phyloP scores from a whole-genome alignment of 2,888 invertebrate genomes.

The Ochropacha duplaris region DNA sequence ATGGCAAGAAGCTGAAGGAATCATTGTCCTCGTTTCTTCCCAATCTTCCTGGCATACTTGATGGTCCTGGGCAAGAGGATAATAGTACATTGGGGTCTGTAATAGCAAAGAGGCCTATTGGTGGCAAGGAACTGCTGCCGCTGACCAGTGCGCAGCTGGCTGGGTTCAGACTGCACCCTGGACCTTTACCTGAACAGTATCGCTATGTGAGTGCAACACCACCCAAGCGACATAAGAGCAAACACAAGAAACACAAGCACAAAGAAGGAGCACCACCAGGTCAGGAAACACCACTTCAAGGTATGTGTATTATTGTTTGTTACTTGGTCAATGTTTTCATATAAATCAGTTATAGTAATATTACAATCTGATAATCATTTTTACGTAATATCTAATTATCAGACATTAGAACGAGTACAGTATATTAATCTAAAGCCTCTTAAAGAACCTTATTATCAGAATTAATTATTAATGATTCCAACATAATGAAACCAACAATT shows the following conservation, averaged over 20 bases:
- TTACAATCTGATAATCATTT: too few species aligned
- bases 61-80: conserved; percentile 93
- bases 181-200: conserved; percentile 98
- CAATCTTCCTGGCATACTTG: conserved; percentile 96
- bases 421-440: too few species aligned
- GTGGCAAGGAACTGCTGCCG: conserved; percentile 92
- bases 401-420: too few species aligned
- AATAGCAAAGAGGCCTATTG: conserved; percentile 97
- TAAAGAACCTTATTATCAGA: too few species aligned
- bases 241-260: conserved; percentile 97
- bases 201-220: conserved; percentile 95
- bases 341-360: neutral
- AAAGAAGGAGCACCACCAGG: conserved; percentile 92
- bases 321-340: neutral
- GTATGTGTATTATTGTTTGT: conserved; percentile 52
- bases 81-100: conserved; percentile 95
- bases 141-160: conserved; percentile 94
- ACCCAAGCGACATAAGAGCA: conserved; percentile 96
- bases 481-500: too few species aligned
- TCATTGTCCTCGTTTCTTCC: conserved; percentile 97
- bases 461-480: too few species aligned
- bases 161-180: conserved; percentile 97
- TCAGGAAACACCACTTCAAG: conserved; percentile 89
- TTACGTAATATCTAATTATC: too few species aligned
- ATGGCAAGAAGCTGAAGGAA: conserved; percentile 97